Evolutionary conservation across 2,797 vertebrate species (phyloP), one percentile per base, ranked within the genome.

Genomic region (Typhlichthys eigenmanni): DNA sequence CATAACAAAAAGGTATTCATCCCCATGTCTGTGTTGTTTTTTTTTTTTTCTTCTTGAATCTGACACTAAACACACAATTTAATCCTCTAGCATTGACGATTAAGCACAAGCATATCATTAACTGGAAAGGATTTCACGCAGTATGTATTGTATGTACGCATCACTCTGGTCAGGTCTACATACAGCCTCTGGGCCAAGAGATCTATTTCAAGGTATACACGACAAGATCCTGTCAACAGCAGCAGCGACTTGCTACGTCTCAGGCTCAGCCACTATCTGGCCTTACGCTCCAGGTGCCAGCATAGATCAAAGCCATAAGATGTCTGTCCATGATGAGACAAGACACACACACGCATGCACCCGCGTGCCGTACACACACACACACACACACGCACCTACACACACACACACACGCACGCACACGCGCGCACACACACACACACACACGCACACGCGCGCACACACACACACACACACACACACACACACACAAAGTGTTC

Each of bases 151-250:
- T 17, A 78, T 49, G 63, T 53, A 65, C 61, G 46, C 64, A 55
- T 49, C 29, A 45, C 60, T 45, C 32, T 73, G 67, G 13, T 45
- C 32, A 71, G 67, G 13, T 53, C 66, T 45, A 63, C 55, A 65
- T 62, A 76, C 53, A 74, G 50, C 62, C 58, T 47, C 62, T 55
- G 51, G 56, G 65, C 58, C 68, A 61, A 58, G 64, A 64, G 58
- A 80, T 86, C 77, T 82, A 84, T 78, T 85, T 83, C 66, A 61
- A 78, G 76, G 68, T 55, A 53, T 46, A 71, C 55, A 84, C 55
- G 5, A 14, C 61, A 64, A 81, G 77, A 83, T 74, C 76, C 71
- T 74, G 68, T 74, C 74, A 76, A 67, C 66, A 64, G 47, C 19
- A 72, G 64, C 69, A 62, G 55, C 62, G 72, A 68, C 68, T 55